These are phyloP conservation scores for Tipula vernalis DNA, from an alignment of 2,888 invertebrate species.

Conservation along the genomic window DNA sequence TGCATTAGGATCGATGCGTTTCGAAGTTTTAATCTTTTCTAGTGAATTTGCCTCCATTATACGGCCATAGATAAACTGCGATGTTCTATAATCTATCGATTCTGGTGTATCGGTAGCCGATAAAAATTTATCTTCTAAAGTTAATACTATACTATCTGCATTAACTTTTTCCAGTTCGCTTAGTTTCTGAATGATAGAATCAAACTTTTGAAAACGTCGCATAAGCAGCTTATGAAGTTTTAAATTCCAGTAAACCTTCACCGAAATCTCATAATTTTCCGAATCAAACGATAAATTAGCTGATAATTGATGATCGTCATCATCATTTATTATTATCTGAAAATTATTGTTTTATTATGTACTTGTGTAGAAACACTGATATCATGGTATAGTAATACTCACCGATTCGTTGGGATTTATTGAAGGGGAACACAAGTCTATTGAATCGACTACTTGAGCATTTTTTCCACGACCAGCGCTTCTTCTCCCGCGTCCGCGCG, in stretches of 20 bases:
- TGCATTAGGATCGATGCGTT: constrained; percentile 17
- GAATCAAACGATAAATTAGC: constrained; percentile 21
- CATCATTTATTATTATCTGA: constrained; percentile 9
- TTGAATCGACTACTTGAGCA: neutral
- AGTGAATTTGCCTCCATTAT: neutral
- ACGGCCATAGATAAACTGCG: constrained; percentile 22
- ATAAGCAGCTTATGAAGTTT: constrained; percentile 19
- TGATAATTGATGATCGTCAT: constrained; percentile 1
- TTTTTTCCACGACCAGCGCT: neutral
- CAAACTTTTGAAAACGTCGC: constrained; percentile 24
- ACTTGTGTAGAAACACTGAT: neutral
- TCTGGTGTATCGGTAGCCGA: constrained; percentile 24
- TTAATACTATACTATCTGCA: constrained; percentile 22
- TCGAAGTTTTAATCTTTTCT: neutral
- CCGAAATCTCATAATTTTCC: constrained; percentile 25
- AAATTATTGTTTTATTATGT: neutral
- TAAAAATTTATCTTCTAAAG: constrained; percentile 23
- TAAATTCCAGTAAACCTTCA: constrained; percentile 24
- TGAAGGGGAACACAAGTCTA: neutral
- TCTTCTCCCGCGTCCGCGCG: neutral
- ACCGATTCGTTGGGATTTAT: neutral
- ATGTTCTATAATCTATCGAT: constrained; percentile 24
- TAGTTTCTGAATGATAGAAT: constrained; percentile 23
- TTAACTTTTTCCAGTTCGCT: constrained; percentile 24
- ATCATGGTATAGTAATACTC: neutral